phyloP scores from a whole-genome alignment of 2,113 vertebrate species.

The Cephalophus harveyi region DNA sequence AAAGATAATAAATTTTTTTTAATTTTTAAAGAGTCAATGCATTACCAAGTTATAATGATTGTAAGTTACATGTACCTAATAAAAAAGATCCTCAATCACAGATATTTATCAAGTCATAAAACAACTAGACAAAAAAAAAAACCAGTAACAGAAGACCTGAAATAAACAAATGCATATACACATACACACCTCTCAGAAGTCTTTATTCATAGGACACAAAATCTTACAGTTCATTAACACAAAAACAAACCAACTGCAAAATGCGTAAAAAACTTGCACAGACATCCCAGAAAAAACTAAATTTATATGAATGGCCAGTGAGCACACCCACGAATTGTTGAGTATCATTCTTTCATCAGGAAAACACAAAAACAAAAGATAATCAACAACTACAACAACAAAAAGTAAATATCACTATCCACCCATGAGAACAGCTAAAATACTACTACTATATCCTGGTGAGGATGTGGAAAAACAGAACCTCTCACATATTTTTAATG shows the following conservation, averaged over 20 bases:
- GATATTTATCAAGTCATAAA: not conserved
- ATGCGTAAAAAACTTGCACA: not conserved
- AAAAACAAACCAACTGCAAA: not conserved
- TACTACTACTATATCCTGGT: not conserved
- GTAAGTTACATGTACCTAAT: not conserved
- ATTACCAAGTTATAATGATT: not conserved
- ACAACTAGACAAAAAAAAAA: not conserved
- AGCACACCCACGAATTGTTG: not conserved
- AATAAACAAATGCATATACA: not conserved
- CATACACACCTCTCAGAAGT: not conserved
- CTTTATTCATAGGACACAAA: not conserved
- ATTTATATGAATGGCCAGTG: not conserved
- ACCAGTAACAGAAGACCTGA: not conserved
- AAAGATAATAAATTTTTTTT: not conserved
- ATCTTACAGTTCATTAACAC: not conserved
- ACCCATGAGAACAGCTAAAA: not conserved
- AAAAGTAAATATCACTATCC: not conserved
- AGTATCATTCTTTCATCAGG: not conserved
- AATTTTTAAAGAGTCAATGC: not conserved
- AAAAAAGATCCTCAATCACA: not conserved
- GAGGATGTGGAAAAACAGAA: not conserved
- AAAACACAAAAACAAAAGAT: not conserved
- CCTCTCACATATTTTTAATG: not conserved
- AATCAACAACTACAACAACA: not conserved
- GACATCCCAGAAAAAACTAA: not conserved